Percentiles rank a stretch among this genome's conserved stretches.
Evolutionary conservation across 2,888 invertebrate genomes (phyloP).

Genomic region (Coremacera marginata): DNA sequence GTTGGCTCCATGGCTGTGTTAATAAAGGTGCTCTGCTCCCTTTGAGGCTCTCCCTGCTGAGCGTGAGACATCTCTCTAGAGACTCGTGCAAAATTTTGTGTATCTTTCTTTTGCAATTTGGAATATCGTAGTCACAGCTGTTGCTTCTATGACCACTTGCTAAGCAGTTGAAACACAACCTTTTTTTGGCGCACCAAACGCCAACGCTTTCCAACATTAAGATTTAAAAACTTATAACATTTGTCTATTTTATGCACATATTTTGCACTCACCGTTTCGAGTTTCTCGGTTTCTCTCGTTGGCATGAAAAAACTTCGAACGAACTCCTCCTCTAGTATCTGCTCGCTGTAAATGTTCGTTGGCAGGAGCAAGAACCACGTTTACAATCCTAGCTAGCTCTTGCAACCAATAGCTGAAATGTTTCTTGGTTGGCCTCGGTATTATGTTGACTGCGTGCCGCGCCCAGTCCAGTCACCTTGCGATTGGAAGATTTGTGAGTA

Average conservation of each 20-base stretch:
- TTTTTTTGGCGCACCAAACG: constrained; percentile 8
- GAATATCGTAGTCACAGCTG: neutral
- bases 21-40: neutral
- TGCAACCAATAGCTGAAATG: constrained; percentile 43
- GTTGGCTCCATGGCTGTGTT: neutral
- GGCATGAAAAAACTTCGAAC: constrained; percentile 1
- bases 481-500: constrained; percentile 38
- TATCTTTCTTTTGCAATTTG: neutral
- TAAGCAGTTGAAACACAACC: constrained; percentile 38
- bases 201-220: constrained; percentile 22
- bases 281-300: neutral
- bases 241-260: neutral
- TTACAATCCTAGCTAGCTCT: constrained; percentile 32
- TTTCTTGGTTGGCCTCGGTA: constrained; percentile 30
- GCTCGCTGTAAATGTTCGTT: constrained; percentile 12
- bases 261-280: neutral
- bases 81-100: neutral
- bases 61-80: neutral
- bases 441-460: constrained; percentile 18
- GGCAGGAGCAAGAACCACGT: neutral
- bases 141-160: constrained; percentile 13
- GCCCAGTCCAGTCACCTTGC: constrained; percentile 38
- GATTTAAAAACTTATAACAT: constrained; percentile 11
- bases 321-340: neutral
- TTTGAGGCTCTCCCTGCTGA: neutral